phyloP scores from a whole-genome alignment of 2,113 vertebrate species.

The Urocolius indicus region DNA sequence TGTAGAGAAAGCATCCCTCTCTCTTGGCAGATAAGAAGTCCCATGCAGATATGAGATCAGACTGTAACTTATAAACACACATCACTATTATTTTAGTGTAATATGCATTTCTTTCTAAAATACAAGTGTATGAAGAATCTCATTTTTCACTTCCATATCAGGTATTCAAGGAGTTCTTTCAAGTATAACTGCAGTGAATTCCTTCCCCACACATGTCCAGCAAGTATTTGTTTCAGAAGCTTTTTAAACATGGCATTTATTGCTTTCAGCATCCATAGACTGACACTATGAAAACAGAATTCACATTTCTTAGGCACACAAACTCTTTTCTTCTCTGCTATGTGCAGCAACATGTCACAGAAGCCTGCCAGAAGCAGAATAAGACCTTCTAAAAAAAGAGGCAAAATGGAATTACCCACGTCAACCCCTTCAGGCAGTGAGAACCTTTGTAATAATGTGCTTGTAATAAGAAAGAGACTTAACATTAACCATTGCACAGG shows the following conservation, averaged over 20 bases:
- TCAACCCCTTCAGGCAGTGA: neutral
- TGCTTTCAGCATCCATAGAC: neutral
- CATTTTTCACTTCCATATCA: neutral
- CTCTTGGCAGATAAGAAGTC: rapidly evolving
- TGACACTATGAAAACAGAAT: neutral
- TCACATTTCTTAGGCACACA: neutral
- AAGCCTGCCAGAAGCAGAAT: neutral
- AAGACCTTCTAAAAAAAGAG: neutral
- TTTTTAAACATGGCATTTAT: neutral
- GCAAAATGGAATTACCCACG: neutral
- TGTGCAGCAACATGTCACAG: neutral
- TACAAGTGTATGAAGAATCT: rapidly evolving
- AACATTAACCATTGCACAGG: neutral
- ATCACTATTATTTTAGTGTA: rapidly evolving
- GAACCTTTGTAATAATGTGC: neutral
- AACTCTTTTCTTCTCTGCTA: neutral
- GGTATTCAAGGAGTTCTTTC: neutral
- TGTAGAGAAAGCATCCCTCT: neutral
- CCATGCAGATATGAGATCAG: rapidly evolving
- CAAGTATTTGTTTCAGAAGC: neutral
- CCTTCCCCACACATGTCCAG: neutral
- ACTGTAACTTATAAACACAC: rapidly evolving
- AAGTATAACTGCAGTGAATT: neutral
- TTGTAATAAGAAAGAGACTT: neutral
- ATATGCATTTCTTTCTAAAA: neutral